These are phyloP conservation scores for Petrolisthes manimaculis DNA, from an alignment of 2,888 invertebrate species.

Conservation along the genomic window DNA sequence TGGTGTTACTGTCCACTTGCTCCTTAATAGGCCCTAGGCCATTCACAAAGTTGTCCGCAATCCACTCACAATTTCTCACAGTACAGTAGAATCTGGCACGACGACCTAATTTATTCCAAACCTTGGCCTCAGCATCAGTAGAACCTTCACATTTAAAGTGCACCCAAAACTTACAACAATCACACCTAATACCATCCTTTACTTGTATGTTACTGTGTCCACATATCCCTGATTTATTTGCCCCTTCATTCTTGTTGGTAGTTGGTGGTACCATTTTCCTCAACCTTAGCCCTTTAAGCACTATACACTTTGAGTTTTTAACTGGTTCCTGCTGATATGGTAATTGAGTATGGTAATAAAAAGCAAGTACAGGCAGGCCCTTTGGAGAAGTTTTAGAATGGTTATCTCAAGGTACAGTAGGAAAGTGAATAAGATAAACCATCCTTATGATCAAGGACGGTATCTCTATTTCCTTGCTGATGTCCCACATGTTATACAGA, in stretches of 20 bases:
- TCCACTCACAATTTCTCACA: conserved; percentile 29
- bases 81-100: conserved; percentile 33
- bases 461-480: too few species aligned
- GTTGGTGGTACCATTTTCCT: too few species aligned
- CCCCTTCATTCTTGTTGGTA: conserved; percentile 17
- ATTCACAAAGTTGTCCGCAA: conserved; percentile 4
- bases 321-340: too few species aligned
- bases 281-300: too few species aligned
- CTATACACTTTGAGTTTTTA: too few species aligned
- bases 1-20: conserved; percentile 10
- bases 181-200: conserved; percentile 28
- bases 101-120: conserved; percentile 16
- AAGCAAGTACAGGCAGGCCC: too few species aligned
- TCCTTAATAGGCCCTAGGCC: conserved; percentile 4
- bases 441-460: too few species aligned
- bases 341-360: too few species aligned
- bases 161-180: conserved; percentile 18
- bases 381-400: too few species aligned
- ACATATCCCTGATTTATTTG: conserved; percentile 14
- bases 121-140: conserved; percentile 19
- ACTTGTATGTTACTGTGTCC: conserved; percentile 3
- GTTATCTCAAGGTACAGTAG: too few species aligned
- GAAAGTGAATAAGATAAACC: too few species aligned
- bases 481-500: too few species aligned
- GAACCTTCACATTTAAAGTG: conserved; percentile 29